A percentile compares a stretch with the other conserved stretches of the same genome.
Evolutionary conservation across 2,888 invertebrate genomes (phyloP).

Genomic region (Dendrolimus pini): DNA sequence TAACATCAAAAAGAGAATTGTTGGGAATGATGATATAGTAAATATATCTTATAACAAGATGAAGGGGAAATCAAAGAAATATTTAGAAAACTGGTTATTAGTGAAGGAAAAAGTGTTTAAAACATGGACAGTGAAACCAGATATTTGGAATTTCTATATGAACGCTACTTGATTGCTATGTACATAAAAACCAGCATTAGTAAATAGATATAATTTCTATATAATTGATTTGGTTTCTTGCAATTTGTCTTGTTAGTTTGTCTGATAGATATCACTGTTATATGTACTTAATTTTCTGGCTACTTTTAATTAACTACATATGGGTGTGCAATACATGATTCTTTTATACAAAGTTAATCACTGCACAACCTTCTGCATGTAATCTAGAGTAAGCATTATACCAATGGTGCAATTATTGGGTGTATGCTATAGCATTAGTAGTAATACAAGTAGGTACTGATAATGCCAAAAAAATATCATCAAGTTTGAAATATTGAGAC

Average conservation of each 20-base stretch:
- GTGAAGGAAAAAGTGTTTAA: slow-evolving; percentile 67
- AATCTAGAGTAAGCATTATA: too few relatives aligned
- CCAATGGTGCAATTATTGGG: too few relatives aligned
- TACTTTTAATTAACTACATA: slow-evolving; percentile 7
- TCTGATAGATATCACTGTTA: not conserved
- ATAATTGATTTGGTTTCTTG: slow-evolving; percentile 7
- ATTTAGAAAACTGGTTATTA: slow-evolving; percentile 47
- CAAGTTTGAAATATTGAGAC: too few relatives aligned
- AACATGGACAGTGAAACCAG: slow-evolving; percentile 76
- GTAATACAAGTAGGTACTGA: too few relatives aligned
- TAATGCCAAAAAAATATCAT: too few relatives aligned
- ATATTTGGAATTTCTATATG: slow-evolving; percentile 56
- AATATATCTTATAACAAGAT: slow-evolving; percentile 50
- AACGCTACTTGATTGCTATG: slow-evolving; percentile 15
- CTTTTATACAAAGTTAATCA: too few relatives aligned
- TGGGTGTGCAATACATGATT: slow-evolving; percentile 5
- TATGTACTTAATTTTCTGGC: not conserved
- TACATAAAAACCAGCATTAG: not conserved
- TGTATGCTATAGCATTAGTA: too few relatives aligned
- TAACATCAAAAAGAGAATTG: slow-evolving; percentile 25
- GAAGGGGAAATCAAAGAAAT: slow-evolving; percentile 46
- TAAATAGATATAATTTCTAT: not conserved
- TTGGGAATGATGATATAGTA: slow-evolving; percentile 19
- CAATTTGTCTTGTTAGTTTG: slow-evolving; percentile 9
- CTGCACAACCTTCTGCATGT: too few relatives aligned